Evolutionary conservation across 2,888 invertebrate species (phyloP).

Genomic region (Pollenia griseotomentosa): DNA sequence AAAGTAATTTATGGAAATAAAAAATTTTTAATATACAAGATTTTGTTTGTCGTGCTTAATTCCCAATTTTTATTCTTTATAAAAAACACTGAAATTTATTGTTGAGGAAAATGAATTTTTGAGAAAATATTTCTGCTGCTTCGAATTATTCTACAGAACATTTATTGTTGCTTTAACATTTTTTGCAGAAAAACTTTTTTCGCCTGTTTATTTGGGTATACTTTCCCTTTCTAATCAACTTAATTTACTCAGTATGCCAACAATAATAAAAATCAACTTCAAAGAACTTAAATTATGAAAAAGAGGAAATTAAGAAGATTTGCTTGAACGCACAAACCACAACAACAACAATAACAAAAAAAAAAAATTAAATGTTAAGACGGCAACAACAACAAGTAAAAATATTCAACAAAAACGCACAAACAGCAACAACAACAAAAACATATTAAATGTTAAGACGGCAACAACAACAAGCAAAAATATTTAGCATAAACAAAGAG

Average conservation of each 20-base stretch:
- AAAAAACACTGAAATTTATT: no score
- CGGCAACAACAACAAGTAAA: slow-evolving; percentile 11
- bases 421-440: slow-evolving; percentile 28
- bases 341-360: neutral
- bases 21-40: no score
- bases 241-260: slow-evolving; percentile 6
- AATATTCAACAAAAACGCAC: slow-evolving; percentile 44
- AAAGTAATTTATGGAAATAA: no score
- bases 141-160: no score
- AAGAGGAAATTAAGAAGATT: slow-evolving; percentile 73
- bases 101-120: no score
- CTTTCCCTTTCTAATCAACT: slow-evolving; percentile 1
- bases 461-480: slow-evolving; percentile 8
- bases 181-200: neutral
- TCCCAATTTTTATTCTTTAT: no score
- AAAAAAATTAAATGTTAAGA: slow-evolving; percentile 1
- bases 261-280: slow-evolving; percentile 21
- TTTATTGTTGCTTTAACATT: neutral
- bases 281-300: slow-evolving; percentile 64
- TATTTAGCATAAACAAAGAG: neutral
- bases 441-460: neutral
- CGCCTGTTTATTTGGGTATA: neutral
- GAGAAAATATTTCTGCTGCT: no score
- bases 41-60: no score
- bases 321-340: slow-evolving; percentile 68